These are phyloP conservation scores for Xyliphius kryptos DNA, from an alignment of 2,113 vertebrate species.

Conservation along the genomic window DNA sequence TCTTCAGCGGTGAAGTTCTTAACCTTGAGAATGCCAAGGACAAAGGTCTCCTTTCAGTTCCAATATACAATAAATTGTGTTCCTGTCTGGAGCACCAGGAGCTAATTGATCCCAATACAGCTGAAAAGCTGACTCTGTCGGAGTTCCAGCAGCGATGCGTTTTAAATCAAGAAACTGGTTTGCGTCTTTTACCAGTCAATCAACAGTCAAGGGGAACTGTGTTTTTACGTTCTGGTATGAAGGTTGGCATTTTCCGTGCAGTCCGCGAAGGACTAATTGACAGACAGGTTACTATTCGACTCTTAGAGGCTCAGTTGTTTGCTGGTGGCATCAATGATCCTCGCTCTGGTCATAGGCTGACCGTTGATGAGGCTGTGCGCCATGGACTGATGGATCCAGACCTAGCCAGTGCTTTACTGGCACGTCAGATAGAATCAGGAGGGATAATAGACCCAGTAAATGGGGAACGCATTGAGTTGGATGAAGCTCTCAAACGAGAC, in stretches of 20 bases:
- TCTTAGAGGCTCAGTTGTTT: constrained; percentile 88
- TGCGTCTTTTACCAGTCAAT: constrained; percentile 77
- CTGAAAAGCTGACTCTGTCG: constrained; percentile 69
- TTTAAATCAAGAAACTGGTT: constrained; percentile 66
- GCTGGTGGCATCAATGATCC: constrained; percentile 90
- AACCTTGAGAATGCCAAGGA: constrained; percentile 68
- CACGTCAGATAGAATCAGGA: constrained; percentile 75
- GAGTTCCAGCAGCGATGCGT: constrained; percentile 75
- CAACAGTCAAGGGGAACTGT: constrained; percentile 79
- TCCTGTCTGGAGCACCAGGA: constrained; percentile 58
- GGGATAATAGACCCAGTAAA: constrained; percentile 76
- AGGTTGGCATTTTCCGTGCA: constrained; percentile 80
- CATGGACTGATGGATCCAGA: constrained; percentile 81
- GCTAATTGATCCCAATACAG: constrained; percentile 88
- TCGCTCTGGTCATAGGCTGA: constrained; percentile 79
- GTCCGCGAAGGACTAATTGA: constrained; percentile 87
- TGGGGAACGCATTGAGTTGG: constrained; percentile 68
- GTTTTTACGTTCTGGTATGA: constrained; percentile 73
- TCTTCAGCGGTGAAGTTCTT: constrained; percentile 47
- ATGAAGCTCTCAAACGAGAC: constrained; percentile 71
- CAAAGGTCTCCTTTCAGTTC: constrained; percentile 56
- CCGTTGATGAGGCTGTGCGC: constrained; percentile 71
- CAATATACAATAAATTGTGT: constrained; percentile 61
- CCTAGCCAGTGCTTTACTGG: constrained; percentile 75
- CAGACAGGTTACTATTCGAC: constrained; percentile 67